These are phyloP conservation scores for Enchytraeus crypticus DNA, from an alignment of 2,888 invertebrate genomes.

Conservation along the genomic window DNA sequence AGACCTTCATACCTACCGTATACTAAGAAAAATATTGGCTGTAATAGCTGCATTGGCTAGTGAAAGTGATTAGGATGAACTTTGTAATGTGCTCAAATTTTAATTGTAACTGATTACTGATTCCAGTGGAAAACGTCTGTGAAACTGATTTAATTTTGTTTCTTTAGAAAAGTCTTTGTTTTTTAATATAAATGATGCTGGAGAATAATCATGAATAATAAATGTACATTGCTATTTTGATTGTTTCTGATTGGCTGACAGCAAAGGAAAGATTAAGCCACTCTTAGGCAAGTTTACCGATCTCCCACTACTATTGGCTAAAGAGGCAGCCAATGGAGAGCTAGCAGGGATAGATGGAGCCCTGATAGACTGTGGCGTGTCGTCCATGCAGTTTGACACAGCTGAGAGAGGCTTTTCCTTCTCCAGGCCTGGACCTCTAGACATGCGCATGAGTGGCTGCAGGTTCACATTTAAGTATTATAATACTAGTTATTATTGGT, in stretches of 20 bases:
- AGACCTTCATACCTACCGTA: background rate
- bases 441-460: constrained; percentile 87
- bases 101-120: too few species aligned
- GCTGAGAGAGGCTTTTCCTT: constrained; percentile 76
- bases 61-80: too few species aligned
- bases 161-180: too few species aligned
- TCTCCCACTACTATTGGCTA: constrained; percentile 60
- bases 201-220: background rate
- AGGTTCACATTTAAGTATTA: constrained; percentile 48
- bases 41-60: background rate
- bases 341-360: constrained; percentile 80
- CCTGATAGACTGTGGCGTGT: constrained; percentile 85
- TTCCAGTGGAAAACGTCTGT: background rate
- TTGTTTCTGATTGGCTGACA: constrained; percentile 27
- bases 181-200: background rate
- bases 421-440: constrained; percentile 70
- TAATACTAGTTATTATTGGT: background rate
- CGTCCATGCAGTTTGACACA: constrained; percentile 86
- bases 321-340: constrained; percentile 56
- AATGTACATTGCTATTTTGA: background rate
- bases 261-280: constrained; percentile 62
- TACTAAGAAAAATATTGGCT: background rate
- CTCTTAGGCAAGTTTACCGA: constrained; percentile 81
- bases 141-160: background rate
- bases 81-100: too few species aligned